Percentiles rank a stretch among this genome's conserved stretches.
phyloP scores from a whole-genome alignment of 2,113 vertebrate species.

The Tor tambroides region DNA sequence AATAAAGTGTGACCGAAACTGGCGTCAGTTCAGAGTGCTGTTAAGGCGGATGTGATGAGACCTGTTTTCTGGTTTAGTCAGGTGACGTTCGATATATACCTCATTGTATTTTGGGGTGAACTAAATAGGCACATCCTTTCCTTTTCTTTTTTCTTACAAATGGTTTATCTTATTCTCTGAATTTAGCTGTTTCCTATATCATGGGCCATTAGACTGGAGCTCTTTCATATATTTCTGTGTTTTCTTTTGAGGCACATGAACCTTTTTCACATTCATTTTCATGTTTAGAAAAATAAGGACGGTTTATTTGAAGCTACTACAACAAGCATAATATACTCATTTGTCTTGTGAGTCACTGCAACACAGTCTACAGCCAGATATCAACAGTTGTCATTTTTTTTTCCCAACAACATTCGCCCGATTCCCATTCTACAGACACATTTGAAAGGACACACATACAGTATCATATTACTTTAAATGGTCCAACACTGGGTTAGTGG shows the following conservation, averaged over 20 bases:
- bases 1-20: no score
- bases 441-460: slow-evolving; percentile 71
- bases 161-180: neutral
- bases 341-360: slow-evolving; percentile 70
- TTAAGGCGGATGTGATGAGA: no score
- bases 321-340: slow-evolving; percentile 74
- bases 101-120: neutral
- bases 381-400: slow-evolving; percentile 68
- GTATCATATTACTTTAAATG: slow-evolving; percentile 68
- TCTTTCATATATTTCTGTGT: neutral
- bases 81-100: neutral
- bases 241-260: slow-evolving; percentile 31
- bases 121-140: neutral
- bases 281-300: slow-evolving; percentile 81
- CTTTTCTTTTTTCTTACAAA: neutral
- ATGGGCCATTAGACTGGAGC: neutral
- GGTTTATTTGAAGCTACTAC: slow-evolving; percentile 78
- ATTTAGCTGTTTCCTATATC: neutral
- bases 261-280: slow-evolving; percentile 30
- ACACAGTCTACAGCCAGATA: slow-evolving; percentile 79
- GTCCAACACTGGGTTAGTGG: slow-evolving; percentile 76
- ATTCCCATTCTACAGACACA: slow-evolving; percentile 71
- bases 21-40: no score
- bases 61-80: no score
- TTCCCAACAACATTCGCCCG: slow-evolving; percentile 68